phyloP scores from a whole-genome alignment of 1,140 invertebrate genomes.

The Drosophila punjabiensis region DNA sequence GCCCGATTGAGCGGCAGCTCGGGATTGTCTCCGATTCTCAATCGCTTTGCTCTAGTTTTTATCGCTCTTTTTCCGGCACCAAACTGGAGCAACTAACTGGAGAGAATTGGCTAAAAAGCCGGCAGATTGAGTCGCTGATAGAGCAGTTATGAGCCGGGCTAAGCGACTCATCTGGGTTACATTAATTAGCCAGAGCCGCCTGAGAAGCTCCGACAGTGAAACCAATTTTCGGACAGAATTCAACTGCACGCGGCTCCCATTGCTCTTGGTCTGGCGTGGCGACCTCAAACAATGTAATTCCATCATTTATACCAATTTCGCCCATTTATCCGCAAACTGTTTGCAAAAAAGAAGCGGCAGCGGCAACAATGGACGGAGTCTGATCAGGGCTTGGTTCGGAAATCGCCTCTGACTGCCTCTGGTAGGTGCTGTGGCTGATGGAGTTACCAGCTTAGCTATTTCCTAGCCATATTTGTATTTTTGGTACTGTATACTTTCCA shows the following conservation, averaged over 20 bases:
- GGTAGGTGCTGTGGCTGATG: conserved; percentile 25
- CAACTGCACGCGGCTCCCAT: conserved; percentile 19
- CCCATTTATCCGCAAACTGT: conserved; percentile 82
- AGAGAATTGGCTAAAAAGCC: conserved; percentile 30
- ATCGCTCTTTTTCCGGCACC: conserved; percentile 19
- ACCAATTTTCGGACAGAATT: conserved; percentile 33
- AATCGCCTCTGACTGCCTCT: conserved; percentile 61
- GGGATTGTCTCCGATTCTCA: conserved; percentile 16
- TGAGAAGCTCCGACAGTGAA: conserved; percentile 8
- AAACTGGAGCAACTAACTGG: conserved; percentile 44
- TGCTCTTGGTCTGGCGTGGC: conserved; percentile 36
- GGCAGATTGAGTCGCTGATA: conserved; percentile 24
- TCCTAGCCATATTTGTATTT: background rate
- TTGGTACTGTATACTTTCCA: background rate
- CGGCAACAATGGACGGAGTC: conserved; percentile 35
- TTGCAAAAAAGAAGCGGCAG: conserved; percentile 62
- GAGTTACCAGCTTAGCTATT: background rate
- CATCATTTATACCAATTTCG: conserved; percentile 84
- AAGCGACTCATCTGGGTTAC: conserved; percentile 40
- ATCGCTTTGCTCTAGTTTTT: conserved; percentile 33
- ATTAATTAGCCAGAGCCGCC: conserved; percentile 34
- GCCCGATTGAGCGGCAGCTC: conserved; percentile 13
- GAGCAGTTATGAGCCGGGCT: conserved; percentile 45
- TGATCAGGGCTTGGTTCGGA: conserved; percentile 57
- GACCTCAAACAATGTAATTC: conserved; percentile 82